Evolutionary conservation across 2,888 invertebrate species (phyloP).

Genomic region (Ichneumoninae sp.): DNA sequence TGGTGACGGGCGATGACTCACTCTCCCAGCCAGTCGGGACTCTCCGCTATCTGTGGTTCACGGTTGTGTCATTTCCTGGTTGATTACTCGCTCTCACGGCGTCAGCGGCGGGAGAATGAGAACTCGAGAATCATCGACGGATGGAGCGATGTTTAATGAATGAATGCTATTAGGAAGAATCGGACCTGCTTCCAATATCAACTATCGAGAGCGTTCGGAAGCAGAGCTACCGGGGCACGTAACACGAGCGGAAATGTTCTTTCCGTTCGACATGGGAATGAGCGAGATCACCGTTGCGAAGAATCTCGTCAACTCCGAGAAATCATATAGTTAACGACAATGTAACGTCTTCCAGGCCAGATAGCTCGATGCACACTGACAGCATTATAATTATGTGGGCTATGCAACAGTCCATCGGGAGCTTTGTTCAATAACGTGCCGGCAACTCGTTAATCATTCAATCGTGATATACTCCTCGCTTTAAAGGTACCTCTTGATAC

Average conservation of each 20-base stretch:
- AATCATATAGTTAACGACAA: conserved; percentile 17
- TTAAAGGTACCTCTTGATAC: not conserved
- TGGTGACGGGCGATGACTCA: conserved; percentile 49
- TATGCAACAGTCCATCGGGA: too few species aligned
- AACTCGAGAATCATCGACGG: not conserved
- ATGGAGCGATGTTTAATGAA: conserved; percentile 1
- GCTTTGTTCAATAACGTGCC: not conserved
- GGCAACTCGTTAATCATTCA: not conserved
- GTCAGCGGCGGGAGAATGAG: conserved; percentile 12
- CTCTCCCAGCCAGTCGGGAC: conserved; percentile 12
- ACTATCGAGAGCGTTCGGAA: not conserved
- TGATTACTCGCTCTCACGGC: conserved; percentile 46
- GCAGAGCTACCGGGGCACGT: not conserved
- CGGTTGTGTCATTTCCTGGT: conserved; percentile 67
- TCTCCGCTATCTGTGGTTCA: conserved; percentile 62
- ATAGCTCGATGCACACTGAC: not conserved
- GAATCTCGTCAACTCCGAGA: conserved; percentile 10
- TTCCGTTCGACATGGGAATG: conserved; percentile 34
- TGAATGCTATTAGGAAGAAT: not conserved
- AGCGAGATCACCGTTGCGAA: not conserved
- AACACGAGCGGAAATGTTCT: conserved; percentile 31
- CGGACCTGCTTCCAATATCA: not conserved
- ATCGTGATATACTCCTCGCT: not conserved
- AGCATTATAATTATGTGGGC: not conserved
- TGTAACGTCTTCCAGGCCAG: not conserved